A percentile compares a stretch with the other conserved stretches of the same genome.
Evolutionary conservation across 53 echinoderm and acorn worm genomes (phyloP).

Genomic region (Actinopyga echinites): DNA sequence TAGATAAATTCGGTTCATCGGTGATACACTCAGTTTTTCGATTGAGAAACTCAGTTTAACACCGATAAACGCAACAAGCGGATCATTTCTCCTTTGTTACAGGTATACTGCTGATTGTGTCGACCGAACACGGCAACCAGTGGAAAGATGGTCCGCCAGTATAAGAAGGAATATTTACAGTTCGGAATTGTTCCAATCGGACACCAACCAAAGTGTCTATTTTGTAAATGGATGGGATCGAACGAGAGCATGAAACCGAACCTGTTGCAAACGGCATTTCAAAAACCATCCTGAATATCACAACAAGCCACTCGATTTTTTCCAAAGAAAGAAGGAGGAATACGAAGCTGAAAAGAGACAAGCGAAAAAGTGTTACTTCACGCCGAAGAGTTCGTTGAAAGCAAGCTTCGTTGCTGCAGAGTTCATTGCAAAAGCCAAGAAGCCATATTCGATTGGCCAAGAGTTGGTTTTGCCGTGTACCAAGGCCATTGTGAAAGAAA

Average conservation of each 20-base stretch:
- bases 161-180: conserved; percentile 21
- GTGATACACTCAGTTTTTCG: too few relatives aligned
- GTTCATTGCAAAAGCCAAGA: conserved; percentile 35
- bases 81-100: too few relatives aligned
- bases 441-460: conserved; percentile 35
- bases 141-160: conserved; percentile 21
- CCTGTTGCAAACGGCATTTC: conserved; percentile 32
- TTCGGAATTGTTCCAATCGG: conserved; percentile 27
- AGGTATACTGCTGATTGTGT: not conserved
- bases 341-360: conserved; percentile 14
- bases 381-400: conserved; percentile 28
- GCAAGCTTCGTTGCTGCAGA: conserved; percentile 35
- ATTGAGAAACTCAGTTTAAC: too few relatives aligned
- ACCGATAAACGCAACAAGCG: too few relatives aligned
- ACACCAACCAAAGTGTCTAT: conserved; percentile 20
- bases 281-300: conserved; percentile 20
- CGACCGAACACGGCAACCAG: not conserved
- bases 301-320: conserved; percentile 29
- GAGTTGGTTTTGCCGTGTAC: conserved; percentile 36
- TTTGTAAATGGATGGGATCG: conserved; percentile 36
- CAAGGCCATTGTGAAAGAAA: conserved; percentile 2
- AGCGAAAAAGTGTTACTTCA: not conserved
- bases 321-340: conserved; percentile 10
- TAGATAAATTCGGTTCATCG: too few relatives aligned
- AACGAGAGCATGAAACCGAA: conserved; percentile 30